Evolutionary conservation across 2,113 vertebrate genomes (phyloP), one percentile per base, ranked within the genome.

Genomic region (Petroica traversi): DNA sequence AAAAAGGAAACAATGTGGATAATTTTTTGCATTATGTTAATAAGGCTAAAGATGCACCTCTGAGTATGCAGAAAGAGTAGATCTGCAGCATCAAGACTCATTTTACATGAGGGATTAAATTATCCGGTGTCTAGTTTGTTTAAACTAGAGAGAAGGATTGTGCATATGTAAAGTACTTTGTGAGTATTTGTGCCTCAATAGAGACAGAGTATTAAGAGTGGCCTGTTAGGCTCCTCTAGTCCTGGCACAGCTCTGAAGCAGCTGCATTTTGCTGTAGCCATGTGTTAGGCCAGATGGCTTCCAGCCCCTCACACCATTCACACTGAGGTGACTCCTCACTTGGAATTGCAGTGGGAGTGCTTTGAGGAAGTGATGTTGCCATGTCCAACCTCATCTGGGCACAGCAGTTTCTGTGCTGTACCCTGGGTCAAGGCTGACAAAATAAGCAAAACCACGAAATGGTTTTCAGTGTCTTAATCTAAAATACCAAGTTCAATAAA

Each of bases 241-340:
- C 63, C 34, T 87, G 82, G 29, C 51, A 5, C 8, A 31, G 28
- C 41, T 64, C 14, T 90, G 10, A 40, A 48, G 31, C 31, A 90
- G 29, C 46, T 76, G 67, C 34, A 4, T 10, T 58, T 7, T 57
- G 3, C 31, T 29, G 26, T 40, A 38, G 26, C 67, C 31, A 2
- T 28, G 40, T 2, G 0, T 41, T 61, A 58, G 67, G 23, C 49
- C 66, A 46, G 45, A 19, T 72, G 41, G n/a, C 17, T 46, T 57
- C 13, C 49, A 92, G 62, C 54, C 36, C 15, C 40, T 82, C 0
- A 0, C 15, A 11, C 40, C 67, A 10, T 62, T 45, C 29, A 2
- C 54, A 23, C 36, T 59, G 52, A 74, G 23, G 23, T 40, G 63
- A 28, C 52, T 75, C 45, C 58, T 88, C 15, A 0, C 31, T 57